Evolutionary conservation across 2,888 invertebrate species (phyloP), one percentile per base, ranked within the genome.

Genomic region (Nezara viridula): DNA sequence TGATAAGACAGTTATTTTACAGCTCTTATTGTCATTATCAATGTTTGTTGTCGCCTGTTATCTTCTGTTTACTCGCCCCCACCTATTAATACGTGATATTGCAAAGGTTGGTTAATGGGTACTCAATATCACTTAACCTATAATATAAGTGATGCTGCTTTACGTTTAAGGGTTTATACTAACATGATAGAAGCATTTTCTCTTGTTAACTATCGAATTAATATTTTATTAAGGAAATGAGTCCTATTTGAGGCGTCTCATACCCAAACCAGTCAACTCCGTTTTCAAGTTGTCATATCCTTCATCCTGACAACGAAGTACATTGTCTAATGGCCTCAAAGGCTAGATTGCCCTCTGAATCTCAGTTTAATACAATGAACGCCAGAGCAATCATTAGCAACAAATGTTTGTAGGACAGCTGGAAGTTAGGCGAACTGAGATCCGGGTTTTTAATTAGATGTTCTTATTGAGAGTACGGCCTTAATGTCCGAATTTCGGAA

Each of bases 21-120:
- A 19, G 37, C 66, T 73, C 37, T 73, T 21, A 73, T 73, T 73
- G 66, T 73, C 66, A 37, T 73, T 73, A 73, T 73, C 66, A 73
- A 37, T 73, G 66, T 73, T 73, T 73, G 66, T 73, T 73, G 32
- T 73, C 7, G 14, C n/a, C 66, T 73, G 32, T 73, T 73, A 73
- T 73, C 66, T 73, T 37, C 1, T 73, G 21, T 73, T 73, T 73
- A 73, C 37, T 73, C 66, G 37, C 66, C 32, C 66, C 66, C 66
- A 73, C 66, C 66, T 19, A 73, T 19, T 16, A 37, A 37, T 73
- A 73, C 66, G 6, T 60, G 60, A n/a, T 73, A 60, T 73, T 73
- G 66, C 66, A 7, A 73, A 73, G 66, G 4, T 73, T 73, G 19
- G 66, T 73, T 73, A 73, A 73, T 73, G 32, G 19, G 60, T 0